phyloP scores from a whole-genome alignment of 2,113 vertebrate species.

The Brienomyrus brachyistius region DNA sequence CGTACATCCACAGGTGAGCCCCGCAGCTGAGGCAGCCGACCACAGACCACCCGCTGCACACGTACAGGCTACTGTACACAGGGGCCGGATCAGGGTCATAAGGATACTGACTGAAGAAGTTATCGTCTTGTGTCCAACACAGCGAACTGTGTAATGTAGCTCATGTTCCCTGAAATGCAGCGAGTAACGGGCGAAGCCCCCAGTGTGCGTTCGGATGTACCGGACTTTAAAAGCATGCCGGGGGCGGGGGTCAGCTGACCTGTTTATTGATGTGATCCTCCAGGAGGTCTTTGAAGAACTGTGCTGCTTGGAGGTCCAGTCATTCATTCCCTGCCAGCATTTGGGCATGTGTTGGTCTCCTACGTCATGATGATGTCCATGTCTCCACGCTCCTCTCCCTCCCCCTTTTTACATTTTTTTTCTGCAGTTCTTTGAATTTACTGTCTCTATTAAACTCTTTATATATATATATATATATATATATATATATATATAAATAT shows the following conservation, averaged over 20 bases:
- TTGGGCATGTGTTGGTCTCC: not conserved
- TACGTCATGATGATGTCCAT: not conserved
- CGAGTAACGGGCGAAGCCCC: not conserved
- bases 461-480: too few species aligned
- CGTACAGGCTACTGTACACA: not conserved
- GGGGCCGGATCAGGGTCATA: not conserved
- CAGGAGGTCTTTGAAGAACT: not conserved
- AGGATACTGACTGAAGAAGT: not conserved
- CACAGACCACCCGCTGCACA: not conserved
- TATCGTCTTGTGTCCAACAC: not conserved
- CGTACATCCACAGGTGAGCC: slow-evolving; percentile 86
- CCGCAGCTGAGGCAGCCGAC: not conserved
- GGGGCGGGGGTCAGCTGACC: not conserved
- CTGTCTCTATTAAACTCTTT: not conserved
- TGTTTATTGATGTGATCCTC: not conserved
- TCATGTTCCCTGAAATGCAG: not conserved
- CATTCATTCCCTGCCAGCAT: not conserved
- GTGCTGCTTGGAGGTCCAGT: not conserved
- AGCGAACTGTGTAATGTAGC: not conserved
- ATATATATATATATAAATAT: too few species aligned
- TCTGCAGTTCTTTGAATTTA: not conserved
- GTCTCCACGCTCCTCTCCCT: not conserved
- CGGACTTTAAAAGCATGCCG: not conserved
- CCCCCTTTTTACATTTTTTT: not conserved
- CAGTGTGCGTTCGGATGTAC: not conserved